phyloP scores from a whole-genome alignment of 2,797 vertebrate species.

The Notolabrus celidotus region DNA sequence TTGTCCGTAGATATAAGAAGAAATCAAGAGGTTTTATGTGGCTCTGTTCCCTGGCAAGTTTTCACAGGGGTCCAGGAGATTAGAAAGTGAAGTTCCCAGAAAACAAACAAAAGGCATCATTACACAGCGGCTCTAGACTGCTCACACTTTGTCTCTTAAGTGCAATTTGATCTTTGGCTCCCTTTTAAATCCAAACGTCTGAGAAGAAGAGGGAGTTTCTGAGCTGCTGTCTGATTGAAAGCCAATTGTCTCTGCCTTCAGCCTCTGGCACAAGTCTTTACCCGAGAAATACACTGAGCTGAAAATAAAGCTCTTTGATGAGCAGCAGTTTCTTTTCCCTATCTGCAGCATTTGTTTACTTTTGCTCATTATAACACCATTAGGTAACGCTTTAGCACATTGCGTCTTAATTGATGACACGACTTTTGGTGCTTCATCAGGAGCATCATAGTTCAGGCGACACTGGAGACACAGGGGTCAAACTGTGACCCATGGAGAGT shows the following conservation, averaged over 20 bases:
- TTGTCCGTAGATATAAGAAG: constrained; percentile 83
- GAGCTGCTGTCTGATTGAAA: constrained; percentile 54
- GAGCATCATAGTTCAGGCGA: constrained; percentile 28
- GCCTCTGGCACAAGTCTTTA: constrained; percentile 36
- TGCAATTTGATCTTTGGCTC: constrained; percentile 74
- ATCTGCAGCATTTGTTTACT: constrained; percentile 19
- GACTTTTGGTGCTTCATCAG: constrained; percentile 40
- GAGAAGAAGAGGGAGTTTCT: constrained; percentile 49
- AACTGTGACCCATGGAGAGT: constrained; percentile 22
- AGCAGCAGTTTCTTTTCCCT: constrained; percentile 11
- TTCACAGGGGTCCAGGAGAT: constrained; percentile 73
- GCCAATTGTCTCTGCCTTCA: constrained; percentile 60
- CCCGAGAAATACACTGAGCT: constrained; percentile 38
- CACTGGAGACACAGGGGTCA: constrained; percentile 35
- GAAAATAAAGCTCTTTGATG: constrained; percentile 52
- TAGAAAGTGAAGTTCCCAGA: constrained; percentile 79
- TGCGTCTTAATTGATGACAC: constrained; percentile 54
- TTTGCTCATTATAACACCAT: constrained; percentile 47
- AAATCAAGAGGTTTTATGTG: constrained; percentile 77
- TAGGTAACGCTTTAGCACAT: constrained; percentile 35
- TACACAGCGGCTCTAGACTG: constrained; percentile 60
- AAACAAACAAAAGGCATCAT: constrained; percentile 79
- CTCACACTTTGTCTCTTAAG: constrained; percentile 70
- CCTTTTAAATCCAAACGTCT: constrained; percentile 66
- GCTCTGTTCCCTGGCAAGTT: constrained; percentile 65